phyloP scores from a whole-genome alignment of 1,140 invertebrate species.

The Bursaphelenchus mucronatus region DNA sequence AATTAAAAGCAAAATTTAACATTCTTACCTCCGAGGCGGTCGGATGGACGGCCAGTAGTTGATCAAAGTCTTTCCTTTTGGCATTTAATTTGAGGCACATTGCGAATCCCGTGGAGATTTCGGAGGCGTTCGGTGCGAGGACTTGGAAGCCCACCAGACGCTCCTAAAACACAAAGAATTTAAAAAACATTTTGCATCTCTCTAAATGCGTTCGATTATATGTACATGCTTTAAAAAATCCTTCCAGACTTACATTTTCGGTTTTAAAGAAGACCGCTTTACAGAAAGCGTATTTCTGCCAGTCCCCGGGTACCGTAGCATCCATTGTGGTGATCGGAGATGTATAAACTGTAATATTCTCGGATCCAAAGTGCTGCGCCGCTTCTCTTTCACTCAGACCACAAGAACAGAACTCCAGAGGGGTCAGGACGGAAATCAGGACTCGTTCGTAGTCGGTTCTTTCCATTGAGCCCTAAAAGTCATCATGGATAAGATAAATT shows the following conservation, averaged over 20 bases:
- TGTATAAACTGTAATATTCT: conserved; percentile 28
- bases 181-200: neutral
- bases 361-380: conserved; percentile 25
- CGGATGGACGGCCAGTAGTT: conserved; percentile 6
- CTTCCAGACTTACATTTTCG: conserved; percentile 22
- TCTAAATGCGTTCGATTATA: no score
- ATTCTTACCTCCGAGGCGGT: conserved; percentile 11
- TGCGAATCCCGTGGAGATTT: conserved; percentile 27
- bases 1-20: no score
- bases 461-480: neutral
- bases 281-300: conserved; percentile 13
- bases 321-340: conserved; percentile 9
- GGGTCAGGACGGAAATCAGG: conserved; percentile 23
- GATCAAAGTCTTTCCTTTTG: conserved; percentile 14
- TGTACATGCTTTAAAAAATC: no score
- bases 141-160: conserved; percentile 31
- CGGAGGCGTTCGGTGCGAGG: conserved; percentile 29
- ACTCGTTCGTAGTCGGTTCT: conserved; percentile 32
- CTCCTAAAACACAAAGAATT: conserved; percentile 16
- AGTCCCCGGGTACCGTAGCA: conserved; percentile 2
- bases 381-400: conserved; percentile 30
- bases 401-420: conserved; percentile 23
- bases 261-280: conserved; percentile 29
- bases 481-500: neutral
- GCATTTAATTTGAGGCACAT: conserved; percentile 34